Percentiles rank a stretch among this genome's conserved stretches.
phyloP scores from a whole-genome alignment of 2,797 vertebrate species.

The Pitangus sulphuratus region DNA sequence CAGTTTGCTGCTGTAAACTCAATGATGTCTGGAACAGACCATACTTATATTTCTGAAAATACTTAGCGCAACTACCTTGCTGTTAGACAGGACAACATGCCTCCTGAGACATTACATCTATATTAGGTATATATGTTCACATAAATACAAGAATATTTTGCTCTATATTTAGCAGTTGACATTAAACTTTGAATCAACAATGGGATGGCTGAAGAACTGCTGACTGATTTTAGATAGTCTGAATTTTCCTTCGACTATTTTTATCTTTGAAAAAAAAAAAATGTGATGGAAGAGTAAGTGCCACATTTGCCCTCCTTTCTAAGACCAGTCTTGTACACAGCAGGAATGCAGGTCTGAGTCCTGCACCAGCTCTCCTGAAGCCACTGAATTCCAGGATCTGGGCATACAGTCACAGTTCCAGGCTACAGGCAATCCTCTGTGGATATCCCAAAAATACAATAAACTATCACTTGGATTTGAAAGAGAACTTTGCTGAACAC shows the following conservation, averaged over 20 bases:
- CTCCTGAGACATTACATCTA: neutral
- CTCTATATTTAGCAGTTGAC: neutral
- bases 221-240: neutral
- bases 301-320: neutral
- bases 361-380: neutral
- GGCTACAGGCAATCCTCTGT: neutral
- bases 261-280: neutral
- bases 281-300: neutral
- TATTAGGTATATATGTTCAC: neutral
- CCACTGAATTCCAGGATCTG: neutral
- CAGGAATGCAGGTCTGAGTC: neutral
- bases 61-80: neutral
- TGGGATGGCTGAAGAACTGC: neutral
- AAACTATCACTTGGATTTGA: neutral
- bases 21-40: neutral
- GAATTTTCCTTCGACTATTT: neutral
- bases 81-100: neutral
- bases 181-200: neutral
- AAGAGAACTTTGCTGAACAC: neutral
- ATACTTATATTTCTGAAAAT: neutral
- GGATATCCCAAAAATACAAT: rapidly evolving
- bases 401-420: rapidly evolving
- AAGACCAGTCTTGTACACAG: neutral
- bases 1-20: neutral
- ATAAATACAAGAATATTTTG: neutral